Conservation (phyloP, 2,113 vertebrate genomes). For the Chaenocephalus aceratus region DNA sequence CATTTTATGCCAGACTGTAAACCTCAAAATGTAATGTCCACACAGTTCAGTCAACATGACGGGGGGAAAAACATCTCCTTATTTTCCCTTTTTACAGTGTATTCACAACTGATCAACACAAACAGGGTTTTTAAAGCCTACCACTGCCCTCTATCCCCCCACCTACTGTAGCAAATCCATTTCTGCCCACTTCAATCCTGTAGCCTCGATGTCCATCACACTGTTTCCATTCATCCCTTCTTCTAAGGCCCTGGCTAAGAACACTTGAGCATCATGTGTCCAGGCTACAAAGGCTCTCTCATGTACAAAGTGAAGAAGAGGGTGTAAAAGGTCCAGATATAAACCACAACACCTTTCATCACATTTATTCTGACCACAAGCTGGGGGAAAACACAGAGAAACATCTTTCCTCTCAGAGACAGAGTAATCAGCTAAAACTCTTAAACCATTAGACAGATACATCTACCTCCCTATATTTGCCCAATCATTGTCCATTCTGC, state of each 20-base stretch:
- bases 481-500: slow-evolving; percentile 47
- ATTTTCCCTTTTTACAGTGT: slow-evolving; percentile 32
- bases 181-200: slow-evolving; percentile 53
- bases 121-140: slow-evolving; percentile 25
- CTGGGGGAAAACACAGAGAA: background rate
- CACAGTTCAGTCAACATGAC: slow-evolving; percentile 26
- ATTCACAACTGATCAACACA: slow-evolving; percentile 11
- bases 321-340: slow-evolving; percentile 55
- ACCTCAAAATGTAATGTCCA: slow-evolving; percentile 36
- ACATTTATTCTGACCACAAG: slow-evolving; percentile 34
- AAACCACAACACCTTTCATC: slow-evolving; percentile 52
- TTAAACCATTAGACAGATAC: slow-evolving; percentile 57
- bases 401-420: slow-evolving; percentile 14
- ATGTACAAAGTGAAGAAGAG: slow-evolving; percentile 63
- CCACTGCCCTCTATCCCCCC: background rate
- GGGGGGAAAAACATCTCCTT: background rate
- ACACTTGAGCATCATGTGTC: slow-evolving; percentile 67
- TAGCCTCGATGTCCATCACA: slow-evolving; percentile 44
- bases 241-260: slow-evolving; percentile 53
- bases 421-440: slow-evolving; percentile 53
- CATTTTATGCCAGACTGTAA: slow-evolving; percentile 10
- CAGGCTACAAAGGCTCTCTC: slow-evolving; percentile 67
- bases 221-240: slow-evolving; percentile 47
- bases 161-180: slow-evolving; percentile 31
- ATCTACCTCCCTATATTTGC: slow-evolving; percentile 41